These are phyloP conservation scores for Drosophila hamatofila DNA, from an alignment of 2,888 invertebrate species.

Conservation along the genomic window DNA sequence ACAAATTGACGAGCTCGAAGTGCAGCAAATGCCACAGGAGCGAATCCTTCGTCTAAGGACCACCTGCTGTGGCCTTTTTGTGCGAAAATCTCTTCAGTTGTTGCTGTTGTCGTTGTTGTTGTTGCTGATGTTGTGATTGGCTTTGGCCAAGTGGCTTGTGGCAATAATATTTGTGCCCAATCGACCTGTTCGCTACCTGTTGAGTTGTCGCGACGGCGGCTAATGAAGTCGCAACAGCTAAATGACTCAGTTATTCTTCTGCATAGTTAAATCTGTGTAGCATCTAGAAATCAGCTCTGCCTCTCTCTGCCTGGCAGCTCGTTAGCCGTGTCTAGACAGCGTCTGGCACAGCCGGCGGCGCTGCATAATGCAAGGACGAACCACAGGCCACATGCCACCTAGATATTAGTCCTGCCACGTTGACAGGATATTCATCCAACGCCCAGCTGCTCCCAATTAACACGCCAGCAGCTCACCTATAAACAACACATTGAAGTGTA, in stretches of 20 bases:
- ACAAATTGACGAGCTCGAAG: conserved; percentile 63
- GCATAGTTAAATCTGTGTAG: conserved; percentile 40
- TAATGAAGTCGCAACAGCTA: conserved; percentile 63
- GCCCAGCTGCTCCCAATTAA: conserved; percentile 71
- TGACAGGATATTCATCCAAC: conserved; percentile 33
- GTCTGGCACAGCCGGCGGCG: conserved; percentile 39
- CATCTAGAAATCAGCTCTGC: not conserved
- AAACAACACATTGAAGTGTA: not conserved
- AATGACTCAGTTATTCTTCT: conserved; percentile 60
- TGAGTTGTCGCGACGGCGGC: conserved; percentile 43
- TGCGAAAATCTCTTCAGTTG: conserved; percentile 58
- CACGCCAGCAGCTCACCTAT: conserved; percentile 53
- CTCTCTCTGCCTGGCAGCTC: conserved; percentile 19
- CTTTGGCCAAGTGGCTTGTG: conserved; percentile 59
- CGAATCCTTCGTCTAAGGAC: conserved; percentile 40
- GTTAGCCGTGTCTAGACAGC: conserved; percentile 69
- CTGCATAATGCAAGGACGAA: conserved; percentile 53
- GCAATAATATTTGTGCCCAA: conserved; percentile 73
- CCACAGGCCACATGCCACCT: conserved; percentile 3
- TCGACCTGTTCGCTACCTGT: conserved; percentile 35
- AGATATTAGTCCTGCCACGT: conserved; percentile 26
- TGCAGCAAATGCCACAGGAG: conserved; percentile 13
- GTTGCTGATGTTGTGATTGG: conserved; percentile 40
- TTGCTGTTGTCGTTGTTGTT: conserved; percentile 26
- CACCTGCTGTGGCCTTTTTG: conserved; percentile 72